Conservation (phyloP, 2,797 vertebrate genomes). For the Notamacropus eugenii region DNA sequence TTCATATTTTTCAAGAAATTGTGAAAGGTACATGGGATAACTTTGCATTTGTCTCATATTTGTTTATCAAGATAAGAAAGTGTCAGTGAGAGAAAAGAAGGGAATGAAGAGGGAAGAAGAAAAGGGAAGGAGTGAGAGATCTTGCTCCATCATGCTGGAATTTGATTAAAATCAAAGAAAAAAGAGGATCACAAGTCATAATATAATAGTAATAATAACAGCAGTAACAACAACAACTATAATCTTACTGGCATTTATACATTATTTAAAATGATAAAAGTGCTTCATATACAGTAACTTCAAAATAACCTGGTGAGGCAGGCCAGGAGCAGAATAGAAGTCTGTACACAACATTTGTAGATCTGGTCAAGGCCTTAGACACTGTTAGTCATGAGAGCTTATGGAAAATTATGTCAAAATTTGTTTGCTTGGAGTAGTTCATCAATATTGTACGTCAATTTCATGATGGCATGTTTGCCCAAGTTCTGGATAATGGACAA, state of each 20-base stretch:
- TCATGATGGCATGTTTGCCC: too few species aligned
- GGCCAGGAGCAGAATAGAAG: too few species aligned
- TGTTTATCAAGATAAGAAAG: not conserved
- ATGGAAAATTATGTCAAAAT: too few species aligned
- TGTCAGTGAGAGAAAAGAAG: not conserved
- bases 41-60: not conserved
- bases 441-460: too few species aligned
- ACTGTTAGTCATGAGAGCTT: too few species aligned
- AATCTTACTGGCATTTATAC: not conserved
- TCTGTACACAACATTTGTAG: too few species aligned
- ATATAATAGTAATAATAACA: not conserved
- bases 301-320: not conserved
- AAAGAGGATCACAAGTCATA: not conserved
- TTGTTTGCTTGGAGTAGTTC: too few species aligned
- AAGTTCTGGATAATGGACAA: too few species aligned
- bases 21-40: not conserved
- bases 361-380: too few species aligned
- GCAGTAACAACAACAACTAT: not conserved
- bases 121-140: not conserved
- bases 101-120: not conserved
- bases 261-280: not conserved
- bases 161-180: not conserved
- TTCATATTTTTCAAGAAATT: constrained; percentile 14
- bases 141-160: not conserved
- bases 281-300: not conserved